These are phyloP conservation scores for Rhingia rostrata DNA, from an alignment of 2,888 invertebrate species.

Conservation along the genomic window DNA sequence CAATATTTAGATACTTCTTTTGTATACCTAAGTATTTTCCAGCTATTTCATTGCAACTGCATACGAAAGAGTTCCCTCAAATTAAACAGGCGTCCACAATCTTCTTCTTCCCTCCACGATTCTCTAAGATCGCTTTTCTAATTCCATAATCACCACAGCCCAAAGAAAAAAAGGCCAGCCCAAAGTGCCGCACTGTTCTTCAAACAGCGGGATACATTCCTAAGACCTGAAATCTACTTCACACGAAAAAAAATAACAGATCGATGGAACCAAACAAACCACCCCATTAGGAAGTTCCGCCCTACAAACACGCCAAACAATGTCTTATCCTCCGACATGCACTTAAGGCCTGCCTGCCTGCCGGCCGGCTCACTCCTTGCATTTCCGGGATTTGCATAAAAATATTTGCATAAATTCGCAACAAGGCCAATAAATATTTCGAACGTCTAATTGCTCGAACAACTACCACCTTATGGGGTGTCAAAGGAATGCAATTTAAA, in stretches of 20 bases:
- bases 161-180: too few relatives aligned
- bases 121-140: too few relatives aligned
- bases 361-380: not conserved
- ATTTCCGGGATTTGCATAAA: conserved; percentile 28
- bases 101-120: too few relatives aligned
- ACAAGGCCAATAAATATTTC: conserved; percentile 15
- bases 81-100: too few relatives aligned
- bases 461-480: conserved; percentile 9
- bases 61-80: too few relatives aligned
- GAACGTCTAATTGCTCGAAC: conserved; percentile 33
- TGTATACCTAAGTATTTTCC: too few relatives aligned
- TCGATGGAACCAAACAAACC: conserved; percentile 7
- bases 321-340: conserved; percentile 12
- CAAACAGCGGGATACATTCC: conserved; percentile 29
- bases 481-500: conserved; percentile 43
- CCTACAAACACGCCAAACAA: conserved; percentile 28
- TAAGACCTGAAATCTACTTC: not conserved
- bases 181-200: not conserved
- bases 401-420: conserved; percentile 41
- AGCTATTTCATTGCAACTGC: too few relatives aligned
- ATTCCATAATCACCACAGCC: too few relatives aligned
- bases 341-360: conserved; percentile 4
- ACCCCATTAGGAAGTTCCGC: conserved; percentile 39
- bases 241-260: conserved; percentile 11
- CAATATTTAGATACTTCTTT: too few relatives aligned